These are phyloP conservation scores for Acheta domesticus DNA, from an alignment of 2,888 invertebrate genomes.

Conservation along the genomic window DNA sequence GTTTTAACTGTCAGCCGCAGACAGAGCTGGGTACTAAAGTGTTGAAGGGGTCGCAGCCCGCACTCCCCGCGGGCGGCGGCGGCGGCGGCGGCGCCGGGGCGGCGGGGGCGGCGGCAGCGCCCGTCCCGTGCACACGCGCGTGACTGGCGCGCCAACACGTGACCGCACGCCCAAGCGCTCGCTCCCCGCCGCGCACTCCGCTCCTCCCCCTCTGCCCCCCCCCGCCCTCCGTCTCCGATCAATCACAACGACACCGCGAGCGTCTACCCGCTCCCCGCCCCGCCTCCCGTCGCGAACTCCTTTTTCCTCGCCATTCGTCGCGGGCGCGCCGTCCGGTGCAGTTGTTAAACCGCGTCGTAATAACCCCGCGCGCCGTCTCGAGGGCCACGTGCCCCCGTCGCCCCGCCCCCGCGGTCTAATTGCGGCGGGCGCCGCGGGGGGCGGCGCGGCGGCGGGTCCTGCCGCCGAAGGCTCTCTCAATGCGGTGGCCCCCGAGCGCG, in stretches of 20 bases:
- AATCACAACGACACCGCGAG: background rate
- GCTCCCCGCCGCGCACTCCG: background rate
- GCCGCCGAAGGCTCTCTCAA: too few relatives aligned
- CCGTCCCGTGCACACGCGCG: slow-evolving; percentile 18
- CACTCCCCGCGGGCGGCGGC: background rate
- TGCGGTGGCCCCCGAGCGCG: too few relatives aligned
- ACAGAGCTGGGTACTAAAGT: slow-evolving; percentile 30
- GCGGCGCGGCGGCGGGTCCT: too few relatives aligned
- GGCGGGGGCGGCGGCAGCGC: background rate
- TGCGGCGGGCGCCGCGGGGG: too few relatives aligned
- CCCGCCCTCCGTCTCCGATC: background rate
- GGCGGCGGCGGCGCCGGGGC: background rate
- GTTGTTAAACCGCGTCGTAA: too few relatives aligned
- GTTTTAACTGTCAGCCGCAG: slow-evolving; percentile 35
- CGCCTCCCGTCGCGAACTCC: too few relatives aligned
- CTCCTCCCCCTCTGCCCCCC: background rate
- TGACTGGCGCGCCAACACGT: background rate
- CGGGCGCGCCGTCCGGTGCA: too few relatives aligned
- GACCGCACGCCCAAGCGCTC: background rate
- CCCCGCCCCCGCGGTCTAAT: too few relatives aligned
- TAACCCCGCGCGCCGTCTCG: too few relatives aligned
- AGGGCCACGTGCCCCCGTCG: too few relatives aligned
- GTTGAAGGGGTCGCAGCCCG: slow-evolving; percentile 22
- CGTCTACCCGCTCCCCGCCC: too few relatives aligned
- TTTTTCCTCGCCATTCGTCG: too few relatives aligned